Conservation (phyloP, 1,140 invertebrate genomes). For the Lucilia cuprina region DNA sequence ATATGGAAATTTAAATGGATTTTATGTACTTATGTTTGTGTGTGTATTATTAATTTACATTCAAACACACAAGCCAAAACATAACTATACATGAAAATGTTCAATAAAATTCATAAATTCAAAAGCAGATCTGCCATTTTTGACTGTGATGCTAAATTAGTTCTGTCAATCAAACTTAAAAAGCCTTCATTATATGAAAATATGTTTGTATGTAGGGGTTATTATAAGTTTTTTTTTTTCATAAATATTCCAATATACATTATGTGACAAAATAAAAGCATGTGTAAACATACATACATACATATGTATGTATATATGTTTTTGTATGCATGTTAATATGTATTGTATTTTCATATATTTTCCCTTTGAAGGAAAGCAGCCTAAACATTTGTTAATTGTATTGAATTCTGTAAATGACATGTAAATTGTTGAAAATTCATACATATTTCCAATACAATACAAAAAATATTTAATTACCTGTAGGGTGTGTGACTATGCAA, state of each 20-base stretch:
- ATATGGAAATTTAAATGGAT: not conserved
- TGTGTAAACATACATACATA: no score
- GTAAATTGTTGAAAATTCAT: not conserved
- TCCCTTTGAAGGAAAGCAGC: not conserved
- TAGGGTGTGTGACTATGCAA: not conserved
- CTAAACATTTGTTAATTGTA: conserved; percentile 1
- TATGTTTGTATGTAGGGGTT: not conserved
- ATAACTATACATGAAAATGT: not conserved
- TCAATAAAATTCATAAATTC: conserved; percentile 11
- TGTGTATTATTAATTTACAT: conserved; percentile 2
- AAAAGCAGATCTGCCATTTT: not conserved
- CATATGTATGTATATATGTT: no score
- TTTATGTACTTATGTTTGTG: not conserved
- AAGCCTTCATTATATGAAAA: conserved; percentile 8
- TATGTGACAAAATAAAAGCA: not conserved
- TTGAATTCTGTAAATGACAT: conserved; percentile 9
- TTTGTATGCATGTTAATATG: no score
- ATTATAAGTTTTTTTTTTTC: not conserved
- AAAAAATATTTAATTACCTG: not conserved
- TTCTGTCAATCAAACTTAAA: conserved; percentile 32
- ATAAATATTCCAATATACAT: not conserved
- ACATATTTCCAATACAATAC: conserved; percentile 6
- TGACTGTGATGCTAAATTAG: conserved; percentile 35
- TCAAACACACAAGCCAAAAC: not conserved
- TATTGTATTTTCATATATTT: not conserved